Conservation (phyloP, 2,888 invertebrate species). For the Pammene aurita region DNA sequence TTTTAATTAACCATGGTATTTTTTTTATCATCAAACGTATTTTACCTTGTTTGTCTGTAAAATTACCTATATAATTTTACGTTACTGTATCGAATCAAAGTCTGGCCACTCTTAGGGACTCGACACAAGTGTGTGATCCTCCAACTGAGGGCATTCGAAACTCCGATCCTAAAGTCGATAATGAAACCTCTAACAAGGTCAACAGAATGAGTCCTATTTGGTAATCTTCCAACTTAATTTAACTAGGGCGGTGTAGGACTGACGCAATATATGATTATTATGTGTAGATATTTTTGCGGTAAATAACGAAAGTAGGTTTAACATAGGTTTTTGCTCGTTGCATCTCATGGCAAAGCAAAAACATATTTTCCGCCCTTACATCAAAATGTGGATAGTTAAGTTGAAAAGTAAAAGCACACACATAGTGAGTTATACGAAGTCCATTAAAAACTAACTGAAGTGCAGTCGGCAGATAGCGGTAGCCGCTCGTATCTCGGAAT, state of each 20-base stretch:
- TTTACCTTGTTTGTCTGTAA: neutral
- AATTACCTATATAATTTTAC: too few species aligned
- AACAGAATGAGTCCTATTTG: conserved; percentile 7
- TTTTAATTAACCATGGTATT: too few species aligned
- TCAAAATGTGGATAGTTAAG: neutral
- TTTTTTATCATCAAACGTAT: too few species aligned
- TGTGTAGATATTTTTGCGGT: too few species aligned
- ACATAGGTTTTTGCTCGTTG: too few species aligned
- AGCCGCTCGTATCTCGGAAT: conserved; percentile 45
- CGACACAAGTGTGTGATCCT: conserved; percentile 9
- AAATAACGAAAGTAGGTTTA: too few species aligned
- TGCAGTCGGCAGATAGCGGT: conserved; percentile 28
- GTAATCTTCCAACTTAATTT: conserved; percentile 5
- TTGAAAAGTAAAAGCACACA: conserved; percentile 6
- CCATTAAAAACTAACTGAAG: conserved; percentile 21
- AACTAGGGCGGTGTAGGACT: neutral
- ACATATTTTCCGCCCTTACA: too few species aligned
- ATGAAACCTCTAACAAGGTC: conserved; percentile 16
- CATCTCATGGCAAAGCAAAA: too few species aligned
- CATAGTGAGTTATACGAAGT: conserved; percentile 12
- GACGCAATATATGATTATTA: neutral
- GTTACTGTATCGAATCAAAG: too few species aligned
- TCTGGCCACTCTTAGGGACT: neutral
- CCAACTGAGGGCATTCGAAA: conserved; percentile 3
- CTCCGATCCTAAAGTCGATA: conserved; percentile 12